Conservation (phyloP, 1,140 invertebrate species). For the Copidosoma floridanum region DNA sequence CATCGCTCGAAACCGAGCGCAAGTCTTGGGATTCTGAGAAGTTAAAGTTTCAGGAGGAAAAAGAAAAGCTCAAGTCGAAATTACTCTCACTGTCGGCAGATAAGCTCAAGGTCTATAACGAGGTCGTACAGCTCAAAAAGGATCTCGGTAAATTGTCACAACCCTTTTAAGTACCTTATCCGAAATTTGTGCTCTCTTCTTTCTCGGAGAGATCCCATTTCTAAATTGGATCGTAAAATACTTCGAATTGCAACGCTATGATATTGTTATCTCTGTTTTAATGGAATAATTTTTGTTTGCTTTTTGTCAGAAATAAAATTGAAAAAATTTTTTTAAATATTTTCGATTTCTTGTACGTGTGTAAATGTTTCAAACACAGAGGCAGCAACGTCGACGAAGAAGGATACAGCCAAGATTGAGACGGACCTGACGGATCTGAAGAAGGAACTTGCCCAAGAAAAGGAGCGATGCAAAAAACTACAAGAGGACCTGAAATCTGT, state of each 20-base stretch:
- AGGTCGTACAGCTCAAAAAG: slow-evolving; percentile 51
- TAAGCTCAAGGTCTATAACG: slow-evolving; percentile 51
- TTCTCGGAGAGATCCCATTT: too few relatives aligned
- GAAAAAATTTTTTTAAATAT: too few relatives aligned
- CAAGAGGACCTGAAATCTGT: slow-evolving; percentile 49
- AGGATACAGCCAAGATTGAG: slow-evolving; percentile 46
- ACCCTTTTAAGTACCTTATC: too few relatives aligned
- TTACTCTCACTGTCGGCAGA: slow-evolving; percentile 51
- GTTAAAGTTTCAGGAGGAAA: slow-evolving; percentile 59
- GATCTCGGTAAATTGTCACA: slow-evolving; percentile 43
- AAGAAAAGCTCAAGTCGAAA: slow-evolving; percentile 61
- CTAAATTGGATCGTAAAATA: too few relatives aligned
- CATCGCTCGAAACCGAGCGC: slow-evolving; percentile 58
- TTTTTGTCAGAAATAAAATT: too few relatives aligned
- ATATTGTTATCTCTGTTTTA: too few relatives aligned
- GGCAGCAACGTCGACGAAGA: slow-evolving; percentile 43
- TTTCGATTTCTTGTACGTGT: too few relatives aligned
- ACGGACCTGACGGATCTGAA: slow-evolving; percentile 42
- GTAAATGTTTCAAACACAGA: too few relatives aligned
- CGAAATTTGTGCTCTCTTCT: too few relatives aligned
- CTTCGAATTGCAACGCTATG: too few relatives aligned
- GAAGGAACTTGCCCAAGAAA: slow-evolving; percentile 50
- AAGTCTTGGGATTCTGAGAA: slow-evolving; percentile 58
- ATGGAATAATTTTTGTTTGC: too few relatives aligned
- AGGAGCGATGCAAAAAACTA: slow-evolving; percentile 48